Base-by-base conservation (phyloP, 2,888 invertebrate species). In the Pterostichus niger region DNA sequence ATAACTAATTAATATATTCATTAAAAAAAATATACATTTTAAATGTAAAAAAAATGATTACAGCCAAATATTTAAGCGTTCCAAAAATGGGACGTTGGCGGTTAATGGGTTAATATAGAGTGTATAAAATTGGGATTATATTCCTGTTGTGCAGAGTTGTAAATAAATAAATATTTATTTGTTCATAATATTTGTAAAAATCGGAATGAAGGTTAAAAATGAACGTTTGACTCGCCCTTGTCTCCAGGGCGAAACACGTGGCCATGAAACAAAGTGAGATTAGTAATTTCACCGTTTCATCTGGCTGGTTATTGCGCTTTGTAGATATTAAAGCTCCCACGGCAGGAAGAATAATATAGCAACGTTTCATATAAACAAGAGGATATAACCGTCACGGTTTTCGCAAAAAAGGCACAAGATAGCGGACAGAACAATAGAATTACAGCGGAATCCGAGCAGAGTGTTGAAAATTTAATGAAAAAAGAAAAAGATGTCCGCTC, bases 291-390 rank as follows among this genome's bases (percentile, higher is more conserved):
- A 71, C 71, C 71, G 71, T 71, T 71, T 71, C 71, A 71, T 71
- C 71, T 71, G 71, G 71, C 71, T 71, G 71, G 71, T 71, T 71
- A 71, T 71, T 71, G 71, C 71, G 71, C 46, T 71, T 68, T 71
- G 71, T 71, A 71, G 71, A 71, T 71, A 71, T 71, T 71, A 71
- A 71, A 71, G 44, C 71, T 71, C 71, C 71, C 9, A 40, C 40
- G 71, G 71, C 71, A 71, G 46, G 71, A 71, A 71, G 71, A 71
- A 71, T 71, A 71, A 71, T 71, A 71, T 71, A 71, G 71, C 71
- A 71, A 17, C 46, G 71, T 49, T 71, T 71, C 71, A 71, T 71
- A 71, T 71, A 71, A 71, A 71, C 71, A 71, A 71, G 71, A 49
- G 71, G 71, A 71, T 71, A 71, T 71, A 71, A 71, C 71, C 44